Evolutionary conservation across 2,888 invertebrate genomes (phyloP).

Genomic region (Drosophila siamana): DNA sequence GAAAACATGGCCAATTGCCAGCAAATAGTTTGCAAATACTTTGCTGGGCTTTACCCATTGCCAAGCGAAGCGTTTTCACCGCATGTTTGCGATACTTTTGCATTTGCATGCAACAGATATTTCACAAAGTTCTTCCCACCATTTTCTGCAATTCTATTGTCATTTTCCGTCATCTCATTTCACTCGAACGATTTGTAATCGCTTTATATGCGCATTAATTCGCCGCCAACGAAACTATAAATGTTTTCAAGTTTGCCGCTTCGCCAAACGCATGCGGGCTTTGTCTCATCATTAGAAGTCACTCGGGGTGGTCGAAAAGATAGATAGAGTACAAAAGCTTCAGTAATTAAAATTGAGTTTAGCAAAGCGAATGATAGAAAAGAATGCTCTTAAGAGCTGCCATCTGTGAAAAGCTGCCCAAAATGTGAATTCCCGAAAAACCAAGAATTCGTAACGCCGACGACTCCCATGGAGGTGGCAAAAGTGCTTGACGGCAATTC

Average conservation of each 20-base stretch:
- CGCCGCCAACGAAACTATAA: slow-evolving; percentile 18
- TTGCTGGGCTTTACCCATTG: neutral
- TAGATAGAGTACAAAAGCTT: slow-evolving; percentile 53
- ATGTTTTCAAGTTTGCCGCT: slow-evolving; percentile 55
- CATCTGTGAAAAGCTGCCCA: slow-evolving; percentile 19
- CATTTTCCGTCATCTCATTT: slow-evolving; percentile 23
- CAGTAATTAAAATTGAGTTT: slow-evolving; percentile 68
- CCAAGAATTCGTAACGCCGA: slow-evolving; percentile 37
- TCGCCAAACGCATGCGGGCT: slow-evolving; percentile 47
- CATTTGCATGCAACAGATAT: neutral
- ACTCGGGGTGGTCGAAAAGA: slow-evolving; percentile 59
- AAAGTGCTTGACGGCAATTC: slow-evolving; percentile 29
- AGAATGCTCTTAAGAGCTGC: neutral
- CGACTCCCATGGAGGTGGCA: slow-evolving; percentile 36
- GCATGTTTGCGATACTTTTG: neutral
- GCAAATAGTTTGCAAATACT: slow-evolving; percentile 2
- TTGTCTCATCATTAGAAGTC: slow-evolving; percentile 58
- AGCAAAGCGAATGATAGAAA: slow-evolving; percentile 30
- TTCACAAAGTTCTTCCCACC: slow-evolving; percentile 10
- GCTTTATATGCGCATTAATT: slow-evolving; percentile 50
- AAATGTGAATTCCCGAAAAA: neutral
- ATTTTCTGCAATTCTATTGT: slow-evolving; percentile 1
- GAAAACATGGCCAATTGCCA: slow-evolving; percentile 29
- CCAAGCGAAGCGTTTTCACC: slow-evolving; percentile 25
- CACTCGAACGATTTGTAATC: slow-evolving; percentile 32